phyloP scores from a whole-genome alignment of 1,140 invertebrate genomes.

The Sarcophaga peregrina region DNA sequence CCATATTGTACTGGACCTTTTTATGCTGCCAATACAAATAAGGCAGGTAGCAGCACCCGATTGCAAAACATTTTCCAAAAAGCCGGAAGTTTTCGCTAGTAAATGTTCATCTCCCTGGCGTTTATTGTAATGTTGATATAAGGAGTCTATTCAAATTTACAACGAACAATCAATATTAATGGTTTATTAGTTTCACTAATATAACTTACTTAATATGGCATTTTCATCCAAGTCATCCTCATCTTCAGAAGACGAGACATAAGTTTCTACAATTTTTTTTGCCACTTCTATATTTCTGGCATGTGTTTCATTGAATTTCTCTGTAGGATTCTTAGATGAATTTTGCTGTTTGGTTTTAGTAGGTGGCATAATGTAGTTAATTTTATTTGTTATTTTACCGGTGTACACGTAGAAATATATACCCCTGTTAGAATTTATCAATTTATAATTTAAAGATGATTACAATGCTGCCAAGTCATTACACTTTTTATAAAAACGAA shows the following conservation, averaged over 20 bases:
- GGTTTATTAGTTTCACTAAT: conserved; percentile 10
- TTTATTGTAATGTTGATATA: conserved; percentile 52
- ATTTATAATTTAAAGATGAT: too few species aligned
- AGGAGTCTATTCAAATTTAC: conserved; percentile 3
- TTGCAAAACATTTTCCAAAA: conserved; percentile 80
- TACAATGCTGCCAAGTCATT: not conserved
- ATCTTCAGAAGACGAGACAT: conserved; percentile 71
- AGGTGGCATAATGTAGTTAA: not conserved
- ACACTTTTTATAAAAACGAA: not conserved
- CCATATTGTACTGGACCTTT: conserved; percentile 80
- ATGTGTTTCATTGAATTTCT: conserved; percentile 66
- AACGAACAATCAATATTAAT: not conserved
- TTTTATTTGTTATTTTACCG: not conserved
- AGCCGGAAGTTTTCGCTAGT: conserved; percentile 74
- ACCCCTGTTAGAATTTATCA: not conserved
- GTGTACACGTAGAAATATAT: conserved; percentile 2
- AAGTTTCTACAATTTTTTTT: conserved; percentile 68
- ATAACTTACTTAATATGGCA: conserved; percentile 67
- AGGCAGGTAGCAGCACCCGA: conserved; percentile 86
- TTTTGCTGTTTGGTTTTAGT: not conserved
- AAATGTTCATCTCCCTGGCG: conserved; percentile 52
- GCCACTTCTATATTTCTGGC: conserved; percentile 72
- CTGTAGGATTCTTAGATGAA: conserved; percentile 27
- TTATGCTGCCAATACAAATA: conserved; percentile 91
- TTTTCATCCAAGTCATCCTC: conserved; percentile 70